Evolutionary conservation across 1,140 invertebrate genomes (phyloP), one percentile per base, ranked within the genome.

Genomic region (Leucophenga varia): DNA sequence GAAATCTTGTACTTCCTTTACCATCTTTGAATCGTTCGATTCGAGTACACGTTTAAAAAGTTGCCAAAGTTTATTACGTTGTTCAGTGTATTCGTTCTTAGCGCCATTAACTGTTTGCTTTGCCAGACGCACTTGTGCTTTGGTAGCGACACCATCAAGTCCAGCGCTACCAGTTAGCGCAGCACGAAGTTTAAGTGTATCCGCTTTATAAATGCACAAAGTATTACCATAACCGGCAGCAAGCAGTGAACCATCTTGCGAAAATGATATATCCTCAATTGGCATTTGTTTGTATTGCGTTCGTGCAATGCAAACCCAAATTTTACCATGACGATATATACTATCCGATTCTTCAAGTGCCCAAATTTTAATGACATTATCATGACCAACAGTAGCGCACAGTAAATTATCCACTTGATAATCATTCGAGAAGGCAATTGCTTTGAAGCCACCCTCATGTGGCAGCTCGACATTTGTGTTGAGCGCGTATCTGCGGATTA

Each of bases 331-430:
- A 72, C 57, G 75, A 50, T 84, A 76, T 22, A 82, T 76, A 51
- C 78, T 81, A 5, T 74, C 72, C 16, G 78, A 73, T 46, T 84
- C 79, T 3, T 76, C 61, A 0, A 89, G 53, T 45, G 77, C 74
- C 89, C 89, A 92, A 8, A 89, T 74, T 74, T 89, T 90, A 52
- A 90, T 88, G 54, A 82, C 81, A 17, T 81, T 78, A 74, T 92
- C 89, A 38, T 75, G 72, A 19, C 88, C 85, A 28, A 82, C 80
- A 3, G 85, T 87, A 3, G 88, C 81, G 36, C 80, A 82, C 43
- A 82, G 75, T 13, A 78, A 54, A 52, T 78, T 72, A 9, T 77
- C 57, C 18, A 78, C 70, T 20, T 61, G 67, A 35, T 78, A 68
- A 22, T 69, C 59, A 41, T 83, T 86, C 56, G 84, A 82, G 61